A percentile compares a stretch with the other conserved stretches of the same genome.
These are phyloP conservation scores for Cydia splendana DNA, from an alignment of 1,140 invertebrate species.

Conservation along the genomic window DNA sequence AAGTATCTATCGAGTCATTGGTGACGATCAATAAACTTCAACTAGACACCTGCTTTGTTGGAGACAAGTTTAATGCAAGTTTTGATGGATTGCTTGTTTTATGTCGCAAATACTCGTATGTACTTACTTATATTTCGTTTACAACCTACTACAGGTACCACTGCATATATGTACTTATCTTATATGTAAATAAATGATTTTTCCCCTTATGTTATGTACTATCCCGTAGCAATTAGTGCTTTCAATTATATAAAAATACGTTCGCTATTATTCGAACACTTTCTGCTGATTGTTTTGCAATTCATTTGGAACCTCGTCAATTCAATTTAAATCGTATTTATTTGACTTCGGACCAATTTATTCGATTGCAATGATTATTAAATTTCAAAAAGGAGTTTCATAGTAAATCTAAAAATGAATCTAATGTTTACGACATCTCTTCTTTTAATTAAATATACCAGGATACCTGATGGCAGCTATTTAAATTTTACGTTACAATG, in stretches of 20 bases:
- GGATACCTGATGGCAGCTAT: no score
- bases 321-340: constrained; percentile 23
- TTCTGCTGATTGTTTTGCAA: constrained; percentile 19
- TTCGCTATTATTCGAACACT: constrained; percentile 19
- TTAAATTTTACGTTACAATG: no score
- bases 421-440: no score
- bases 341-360: not conserved
- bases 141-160: no score
- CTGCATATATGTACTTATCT: no score
- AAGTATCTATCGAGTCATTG: constrained; percentile 15
- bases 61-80: constrained; percentile 26
- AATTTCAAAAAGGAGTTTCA: no score
- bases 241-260: not conserved
- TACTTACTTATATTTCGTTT: not conserved
- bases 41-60: constrained; percentile 29
- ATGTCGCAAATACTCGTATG: not conserved
- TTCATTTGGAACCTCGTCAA: constrained; percentile 23
- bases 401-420: no score
- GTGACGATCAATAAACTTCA: constrained; percentile 31
- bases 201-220: not conserved
- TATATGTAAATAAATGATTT: no score
- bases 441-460: no score
- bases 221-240: not conserved
- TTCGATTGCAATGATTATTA: not conserved
- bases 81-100: constrained; percentile 23